Percentiles rank a stretch among this genome's conserved stretches.
These are phyloP conservation scores for Junonia oenone DNA, from an alignment of 2,888 invertebrate species.

Conservation along the genomic window DNA sequence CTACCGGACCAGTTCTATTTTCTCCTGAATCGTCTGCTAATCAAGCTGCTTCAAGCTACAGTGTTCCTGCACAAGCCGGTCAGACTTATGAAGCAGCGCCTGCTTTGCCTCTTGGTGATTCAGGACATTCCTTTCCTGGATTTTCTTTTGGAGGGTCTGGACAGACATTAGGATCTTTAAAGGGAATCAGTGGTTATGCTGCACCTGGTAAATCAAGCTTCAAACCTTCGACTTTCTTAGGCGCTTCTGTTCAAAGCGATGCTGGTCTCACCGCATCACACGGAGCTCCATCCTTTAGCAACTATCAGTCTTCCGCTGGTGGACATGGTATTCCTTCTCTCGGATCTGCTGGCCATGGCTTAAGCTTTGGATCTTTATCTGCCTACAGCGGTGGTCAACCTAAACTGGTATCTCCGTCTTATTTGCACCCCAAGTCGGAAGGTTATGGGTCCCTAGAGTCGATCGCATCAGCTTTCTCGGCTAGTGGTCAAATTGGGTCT, in stretches of 20 bases:
- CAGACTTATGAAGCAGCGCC: constrained; percentile 21
- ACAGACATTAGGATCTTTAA: constrained; percentile 44
- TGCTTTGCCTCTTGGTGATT: constrained; percentile 42
- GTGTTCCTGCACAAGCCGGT: constrained; percentile 39
- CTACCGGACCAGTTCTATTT: constrained; percentile 67
- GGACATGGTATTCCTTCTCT: constrained; percentile 39
- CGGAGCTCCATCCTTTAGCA: constrained; percentile 35
- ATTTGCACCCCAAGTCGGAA: constrained; percentile 51
- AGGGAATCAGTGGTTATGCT: constrained; percentile 45
- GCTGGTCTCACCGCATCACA: constrained; percentile 46
- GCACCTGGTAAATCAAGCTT: constrained; percentile 57
- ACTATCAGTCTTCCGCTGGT: constrained; percentile 40
- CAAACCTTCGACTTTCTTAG: constrained; percentile 69
- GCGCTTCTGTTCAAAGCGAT: constrained; percentile 58
- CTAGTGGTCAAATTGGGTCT: constrained; percentile 51
- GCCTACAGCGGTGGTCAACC: constrained; percentile 49
- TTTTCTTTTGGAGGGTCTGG: constrained; percentile 41
- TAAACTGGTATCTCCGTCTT: constrained; percentile 51
- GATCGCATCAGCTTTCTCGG: constrained; percentile 48
- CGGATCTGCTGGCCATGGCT: constrained; percentile 45
- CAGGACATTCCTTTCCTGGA: constrained; percentile 35
- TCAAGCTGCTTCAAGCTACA: constrained; percentile 42
- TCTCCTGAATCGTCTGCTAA: constrained; percentile 50
- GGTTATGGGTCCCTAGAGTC: constrained; percentile 51
- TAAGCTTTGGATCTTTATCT: constrained; percentile 49